A percentile compares a stretch with the other conserved stretches of the same genome.
These are phyloP conservation scores for Trichopria drosophilae DNA, from an alignment of 2,888 invertebrate species.

Conservation along the genomic window DNA sequence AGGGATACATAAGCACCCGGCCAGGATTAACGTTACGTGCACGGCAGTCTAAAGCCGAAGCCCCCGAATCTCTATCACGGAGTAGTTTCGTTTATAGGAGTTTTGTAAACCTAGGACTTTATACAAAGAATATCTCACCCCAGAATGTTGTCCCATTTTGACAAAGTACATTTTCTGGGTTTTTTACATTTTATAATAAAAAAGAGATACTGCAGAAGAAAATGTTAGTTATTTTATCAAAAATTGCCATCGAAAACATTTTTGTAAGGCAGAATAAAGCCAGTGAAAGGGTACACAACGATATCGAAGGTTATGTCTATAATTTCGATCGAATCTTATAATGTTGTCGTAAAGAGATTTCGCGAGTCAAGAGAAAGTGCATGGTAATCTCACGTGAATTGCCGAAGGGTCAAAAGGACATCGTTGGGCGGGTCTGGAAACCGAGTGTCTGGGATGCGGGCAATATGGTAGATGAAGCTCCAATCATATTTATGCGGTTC, in stretches of 20 bases:
- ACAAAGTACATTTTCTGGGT: too few species aligned
- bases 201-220: too few species aligned
- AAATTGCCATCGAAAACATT: too few species aligned
- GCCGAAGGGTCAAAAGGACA: slow-evolving; percentile 36
- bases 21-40: slow-evolving; percentile 55
- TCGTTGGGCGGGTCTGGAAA: slow-evolving; percentile 16
- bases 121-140: too few species aligned
- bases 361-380: slow-evolving; percentile 44
- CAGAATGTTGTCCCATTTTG: too few species aligned
- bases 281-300: too few species aligned
- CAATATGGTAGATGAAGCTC: slow-evolving; percentile 30
- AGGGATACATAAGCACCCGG: slow-evolving; percentile 43
- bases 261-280: too few species aligned
- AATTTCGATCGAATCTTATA: slow-evolving; percentile 50
- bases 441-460: slow-evolving; percentile 17
- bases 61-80: slow-evolving; percentile 13
- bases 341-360: slow-evolving; percentile 52
- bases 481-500: slow-evolving; percentile 57
- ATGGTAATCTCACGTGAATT: slow-evolving; percentile 49
- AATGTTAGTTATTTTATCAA: too few species aligned
- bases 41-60: slow-evolving; percentile 48
- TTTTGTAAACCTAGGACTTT: too few species aligned
- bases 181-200: too few species aligned
- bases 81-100: too few species aligned
- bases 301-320: too few species aligned